phyloP scores from a whole-genome alignment of 2,888 invertebrate species.

The Parapristionchus giblindavisi region DNA sequence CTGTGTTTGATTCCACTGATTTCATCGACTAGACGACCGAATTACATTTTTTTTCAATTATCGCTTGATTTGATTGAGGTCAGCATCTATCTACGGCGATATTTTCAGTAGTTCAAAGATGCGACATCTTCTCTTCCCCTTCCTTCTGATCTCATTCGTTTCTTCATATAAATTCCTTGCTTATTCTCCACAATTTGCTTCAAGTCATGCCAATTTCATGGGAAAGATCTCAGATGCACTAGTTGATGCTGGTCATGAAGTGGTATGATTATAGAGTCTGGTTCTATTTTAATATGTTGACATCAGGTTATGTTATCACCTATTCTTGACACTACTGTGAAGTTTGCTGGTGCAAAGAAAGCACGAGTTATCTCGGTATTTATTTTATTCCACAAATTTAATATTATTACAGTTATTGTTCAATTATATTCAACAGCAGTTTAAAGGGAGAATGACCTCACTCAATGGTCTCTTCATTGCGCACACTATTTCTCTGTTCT shows the following conservation, averaged over 20 bases:
- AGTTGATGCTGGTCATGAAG: slow-evolving; percentile 48
- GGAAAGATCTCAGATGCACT: slow-evolving; percentile 49
- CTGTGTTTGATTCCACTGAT: too few relatives aligned
- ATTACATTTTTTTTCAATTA: too few relatives aligned
- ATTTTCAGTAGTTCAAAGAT: too few relatives aligned
- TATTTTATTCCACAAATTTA: not conserved
- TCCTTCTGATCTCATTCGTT: not conserved
- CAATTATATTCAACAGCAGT: too few relatives aligned
- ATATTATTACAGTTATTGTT: not conserved
- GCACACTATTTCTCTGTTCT: too few relatives aligned
- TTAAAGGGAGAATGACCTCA: too few relatives aligned
- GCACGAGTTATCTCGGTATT: slow-evolving; percentile 17
- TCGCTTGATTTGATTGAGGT: too few relatives aligned
- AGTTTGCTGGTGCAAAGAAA: not conserved
- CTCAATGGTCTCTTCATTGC: too few relatives aligned
- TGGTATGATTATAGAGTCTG: slow-evolving; percentile 33
- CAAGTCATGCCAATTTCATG: slow-evolving; percentile 52
- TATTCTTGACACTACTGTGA: not conserved
- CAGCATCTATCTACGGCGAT: too few relatives aligned
- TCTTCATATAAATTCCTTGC: slow-evolving; percentile 41
- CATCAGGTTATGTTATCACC: slow-evolving; percentile 13
- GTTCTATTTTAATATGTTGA: not conserved
- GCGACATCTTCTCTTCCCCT: too few relatives aligned
- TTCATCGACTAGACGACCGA: too few relatives aligned
- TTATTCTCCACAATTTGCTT: slow-evolving; percentile 51